Percentiles rank a stretch among this genome's conserved stretches.
These are phyloP conservation scores for Magallana gigas DNA, from an alignment of 1,140 invertebrate genomes.

Conservation along the genomic window DNA sequence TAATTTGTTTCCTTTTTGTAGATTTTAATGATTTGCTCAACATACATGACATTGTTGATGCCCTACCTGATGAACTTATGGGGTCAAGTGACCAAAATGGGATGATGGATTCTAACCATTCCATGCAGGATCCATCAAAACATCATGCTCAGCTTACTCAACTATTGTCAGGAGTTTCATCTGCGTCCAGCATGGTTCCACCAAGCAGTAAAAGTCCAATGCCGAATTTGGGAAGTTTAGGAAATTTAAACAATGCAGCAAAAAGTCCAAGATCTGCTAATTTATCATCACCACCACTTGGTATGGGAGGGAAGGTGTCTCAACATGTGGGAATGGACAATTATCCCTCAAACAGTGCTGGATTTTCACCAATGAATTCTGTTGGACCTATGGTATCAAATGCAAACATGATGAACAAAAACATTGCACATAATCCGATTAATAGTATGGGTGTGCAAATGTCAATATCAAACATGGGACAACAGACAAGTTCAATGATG, in stretches of 20 bases:
- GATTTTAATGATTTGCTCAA: conserved; percentile 54
- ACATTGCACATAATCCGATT: conserved; percentile 34
- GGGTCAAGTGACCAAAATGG: conserved; percentile 72
- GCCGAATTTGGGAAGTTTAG: conserved; percentile 52
- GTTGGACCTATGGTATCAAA: conserved; percentile 47
- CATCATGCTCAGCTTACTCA: conserved; percentile 71
- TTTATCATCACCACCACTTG: conserved; percentile 70
- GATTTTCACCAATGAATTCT: conserved; percentile 45
- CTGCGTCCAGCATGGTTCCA: conserved; percentile 46
- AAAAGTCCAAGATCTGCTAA: conserved; percentile 74
- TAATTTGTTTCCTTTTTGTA: background rate
- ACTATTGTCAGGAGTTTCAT: conserved; percentile 65
- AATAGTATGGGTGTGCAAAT: conserved; percentile 43
- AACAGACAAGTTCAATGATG: conserved; percentile 66
- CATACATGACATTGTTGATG: conserved; percentile 80
- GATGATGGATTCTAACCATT: conserved; percentile 63
- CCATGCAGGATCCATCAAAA: conserved; percentile 64
- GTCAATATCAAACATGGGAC: conserved; percentile 20
- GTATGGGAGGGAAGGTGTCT: conserved; percentile 48
- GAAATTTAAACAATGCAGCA: conserved; percentile 66
- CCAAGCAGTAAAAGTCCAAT: conserved; percentile 43
- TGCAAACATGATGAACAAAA: conserved; percentile 40
- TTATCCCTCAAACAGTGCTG: conserved; percentile 65
- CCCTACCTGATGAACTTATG: conserved; percentile 94
- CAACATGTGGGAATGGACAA: conserved; percentile 50